These are phyloP conservation scores for Paedocypris micromegethes DNA, from an alignment of 2,797 vertebrate species.

Conservation along the genomic window DNA sequence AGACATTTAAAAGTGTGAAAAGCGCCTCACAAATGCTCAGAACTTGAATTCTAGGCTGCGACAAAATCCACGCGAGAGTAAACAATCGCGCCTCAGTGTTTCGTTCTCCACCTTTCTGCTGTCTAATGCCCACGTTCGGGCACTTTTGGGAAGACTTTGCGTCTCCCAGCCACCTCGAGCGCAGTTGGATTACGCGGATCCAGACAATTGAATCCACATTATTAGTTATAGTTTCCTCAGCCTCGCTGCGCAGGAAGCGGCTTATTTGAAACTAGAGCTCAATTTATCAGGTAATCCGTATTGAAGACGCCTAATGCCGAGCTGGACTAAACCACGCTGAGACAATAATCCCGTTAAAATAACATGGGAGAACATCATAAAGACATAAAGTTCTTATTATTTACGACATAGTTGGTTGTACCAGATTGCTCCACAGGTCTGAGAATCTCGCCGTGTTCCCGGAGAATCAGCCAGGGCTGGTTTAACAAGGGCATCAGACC, in stretches of 20 bases:
- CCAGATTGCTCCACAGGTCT: background rate
- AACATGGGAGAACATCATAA: slow-evolving; percentile 8
- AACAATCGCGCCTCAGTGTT: too few species aligned
- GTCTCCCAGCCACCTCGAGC: slow-evolving; percentile 24
- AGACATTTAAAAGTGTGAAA: too few species aligned
- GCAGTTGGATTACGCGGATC: slow-evolving; percentile 28
- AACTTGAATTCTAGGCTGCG: too few species aligned
- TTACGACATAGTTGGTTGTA: background rate
- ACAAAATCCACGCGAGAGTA: too few species aligned
- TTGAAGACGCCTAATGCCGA: slow-evolving; percentile 10
- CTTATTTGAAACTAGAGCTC: slow-evolving; percentile 23
- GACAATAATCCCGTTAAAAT: slow-evolving; percentile 7
- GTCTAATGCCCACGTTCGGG: slow-evolving; percentile 36
- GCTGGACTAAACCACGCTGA: slow-evolving; percentile 17
- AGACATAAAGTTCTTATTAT: background rate
- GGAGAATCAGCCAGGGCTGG: background rate
- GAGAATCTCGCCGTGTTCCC: background rate
- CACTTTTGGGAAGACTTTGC: slow-evolving; percentile 39
- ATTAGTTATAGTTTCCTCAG: slow-evolving; percentile 38
- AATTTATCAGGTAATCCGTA: slow-evolving; percentile 26
- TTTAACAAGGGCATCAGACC: slow-evolving; percentile 9
- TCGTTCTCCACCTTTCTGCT: slow-evolving; percentile 4
- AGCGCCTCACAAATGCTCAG: too few species aligned
- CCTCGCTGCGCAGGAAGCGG: slow-evolving; percentile 23
- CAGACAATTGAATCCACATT: slow-evolving; percentile 28